Evolutionary conservation across 2,888 invertebrate species (phyloP), one percentile per base, ranked within the genome.

Genomic region (Cantharis lateralis): DNA sequence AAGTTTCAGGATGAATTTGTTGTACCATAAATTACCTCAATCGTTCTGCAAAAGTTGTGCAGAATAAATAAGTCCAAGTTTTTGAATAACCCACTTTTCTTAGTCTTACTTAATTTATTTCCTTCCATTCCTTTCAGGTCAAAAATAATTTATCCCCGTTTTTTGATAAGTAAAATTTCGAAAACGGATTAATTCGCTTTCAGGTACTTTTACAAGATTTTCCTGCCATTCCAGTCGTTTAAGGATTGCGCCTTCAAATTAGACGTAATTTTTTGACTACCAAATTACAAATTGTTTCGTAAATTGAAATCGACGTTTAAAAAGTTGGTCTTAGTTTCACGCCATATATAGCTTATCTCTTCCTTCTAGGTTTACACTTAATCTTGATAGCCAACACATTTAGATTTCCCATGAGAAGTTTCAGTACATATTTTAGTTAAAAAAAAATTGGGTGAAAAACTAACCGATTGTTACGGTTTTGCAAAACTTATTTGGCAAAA

Each of bases 341-440:
- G 61, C 66, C 72, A 72, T 72, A 64, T 68, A 18, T 66, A 72
- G 66, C 68, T 72, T 68, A 72, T 26, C 72, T 66, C 48, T 48
- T 48, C 48, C 64, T 72, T 72, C 66, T 72, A 68, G 66, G 48
- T 72, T 72, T 72, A 72, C 72, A 72, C 72, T 48, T 72, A 72
- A 72, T 72, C 72, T 72, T 72, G 72, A 72, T 72, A 66, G 72
- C 72, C 71, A 68, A 72, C 72, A 68, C 66, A 72, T 72, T 72
- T 72, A 48, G 72, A 72, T 72, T 72, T 72, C 72, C 72, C 72
- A 66, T 24, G 72, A 72, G 72, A 66, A 20, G 64, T 66, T 66
- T 66, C 64, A 20, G 64, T 16, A 24, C 26, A 11, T 24, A 24
- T 66, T 66, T 18, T 66, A 24, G 3, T 24, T 28, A 10, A 64